Evolutionary conservation across 2,888 invertebrate species (phyloP).

Genomic region (Boloria euphrosyne): DNA sequence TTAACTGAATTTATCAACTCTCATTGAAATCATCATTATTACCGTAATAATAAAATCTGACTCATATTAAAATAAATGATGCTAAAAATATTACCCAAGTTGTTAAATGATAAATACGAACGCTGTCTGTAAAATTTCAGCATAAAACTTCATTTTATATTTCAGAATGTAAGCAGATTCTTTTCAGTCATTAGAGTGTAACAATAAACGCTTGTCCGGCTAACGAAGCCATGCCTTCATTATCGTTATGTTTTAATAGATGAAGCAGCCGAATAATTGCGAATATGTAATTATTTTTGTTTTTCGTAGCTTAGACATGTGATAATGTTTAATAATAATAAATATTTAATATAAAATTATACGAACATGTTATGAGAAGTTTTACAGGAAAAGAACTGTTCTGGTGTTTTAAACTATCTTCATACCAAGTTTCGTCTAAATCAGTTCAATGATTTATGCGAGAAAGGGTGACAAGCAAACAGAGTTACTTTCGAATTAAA

Average conservation of each 20-base stretch:
- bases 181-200: conserved; percentile 15
- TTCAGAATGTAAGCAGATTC: conserved; percentile 14
- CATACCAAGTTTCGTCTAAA: no score
- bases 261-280: conserved; percentile 4
- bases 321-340: not conserved
- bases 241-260: conserved; percentile 6
- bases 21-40: no score
- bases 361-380: no score
- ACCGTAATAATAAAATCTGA: no score
- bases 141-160: conserved; percentile 4
- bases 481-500: no score
- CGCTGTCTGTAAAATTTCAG: not conserved
- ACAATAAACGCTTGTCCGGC: conserved; percentile 15
- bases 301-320: not conserved
- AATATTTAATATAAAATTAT: no score
- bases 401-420: no score
- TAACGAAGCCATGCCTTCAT: conserved; percentile 20
- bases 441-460: no score
- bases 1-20: no score
- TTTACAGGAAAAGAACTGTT: no score
- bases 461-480: no score
- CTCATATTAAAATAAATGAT: not conserved
- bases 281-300: conserved; percentile 1
- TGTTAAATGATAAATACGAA: not conserved
- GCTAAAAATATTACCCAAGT: no score